Base-by-base conservation (phyloP, 2,113 vertebrate species). In the Pteronura brasiliensis region DNA sequence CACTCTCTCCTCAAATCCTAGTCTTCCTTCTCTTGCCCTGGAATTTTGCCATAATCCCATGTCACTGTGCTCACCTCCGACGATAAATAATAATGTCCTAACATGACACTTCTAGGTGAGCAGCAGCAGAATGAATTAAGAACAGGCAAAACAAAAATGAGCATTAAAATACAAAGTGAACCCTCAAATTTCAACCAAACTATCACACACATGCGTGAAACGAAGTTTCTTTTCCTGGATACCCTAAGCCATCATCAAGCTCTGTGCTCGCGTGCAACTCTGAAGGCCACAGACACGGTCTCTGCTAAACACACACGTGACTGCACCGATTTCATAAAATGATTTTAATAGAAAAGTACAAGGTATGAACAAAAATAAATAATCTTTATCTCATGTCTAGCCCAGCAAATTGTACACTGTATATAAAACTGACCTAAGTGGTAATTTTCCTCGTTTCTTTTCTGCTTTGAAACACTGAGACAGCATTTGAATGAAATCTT, bases 321-420 rank as follows among this genome's bases (percentile, higher is more conserved):
- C 94, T 52, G 47, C 79, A 0, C 96, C 39, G 17, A 63, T 98
- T 98, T 98, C 94, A 95, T 95, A 95, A 97, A 97, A 96, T 81
- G 86, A 97, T 96, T 98, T 98, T 98, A 98, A 98, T 98, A 98
- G 93, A 98, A 98, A 98, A 97, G 96, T 97, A 98, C 97, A 98
- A 92, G 95, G 92, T 97, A 97, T 90, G 92, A 98, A 97, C 97
- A 98, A 98, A 98, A 97, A 98, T 97, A 98, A 98, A 98, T 98
- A 97, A 97, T 97, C 92, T 98, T 98, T 95, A 96, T 98, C 97
- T 97, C 90, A 94, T 96, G 91, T 97, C 93, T 97, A 97, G 74
- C 72, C 95, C 93, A 94, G 93, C 59, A 97, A 96, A 95, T 95
- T 88, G 87, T 97, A 97, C 93, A 98, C 94, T 95, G 79, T 93